Conservation (phyloP, 2,797 vertebrate genomes). For the Rachycentron canadum region DNA sequence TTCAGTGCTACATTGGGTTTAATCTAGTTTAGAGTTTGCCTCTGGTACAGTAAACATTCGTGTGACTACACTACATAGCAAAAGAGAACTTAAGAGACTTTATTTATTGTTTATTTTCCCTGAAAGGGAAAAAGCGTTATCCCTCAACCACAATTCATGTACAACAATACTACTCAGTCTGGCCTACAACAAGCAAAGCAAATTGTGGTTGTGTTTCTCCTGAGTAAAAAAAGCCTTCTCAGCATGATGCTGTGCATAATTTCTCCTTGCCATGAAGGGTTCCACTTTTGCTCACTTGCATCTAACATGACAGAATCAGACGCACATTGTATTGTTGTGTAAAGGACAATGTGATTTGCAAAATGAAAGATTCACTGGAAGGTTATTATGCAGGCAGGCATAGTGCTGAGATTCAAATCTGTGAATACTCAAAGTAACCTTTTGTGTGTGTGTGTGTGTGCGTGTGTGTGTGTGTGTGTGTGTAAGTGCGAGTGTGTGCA, state of each 20-base stretch:
- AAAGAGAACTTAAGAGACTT: slow-evolving; percentile 42
- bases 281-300: slow-evolving; percentile 56
- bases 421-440: slow-evolving; percentile 52
- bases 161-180: slow-evolving; percentile 30
- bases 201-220: slow-evolving; percentile 49
- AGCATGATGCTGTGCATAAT: slow-evolving; percentile 39
- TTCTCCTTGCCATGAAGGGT: slow-evolving; percentile 27
- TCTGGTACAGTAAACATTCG: slow-evolving; percentile 48
- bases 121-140: slow-evolving; percentile 37
- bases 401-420: slow-evolving; percentile 52
- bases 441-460: slow-evolving; percentile 27
- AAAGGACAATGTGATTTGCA: slow-evolving; percentile 27
- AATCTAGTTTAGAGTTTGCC: slow-evolving; percentile 23
- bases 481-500: slow-evolving; percentile 34
- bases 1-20: slow-evolving; percentile 43
- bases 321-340: slow-evolving; percentile 22
- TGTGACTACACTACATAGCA: slow-evolving; percentile 30
- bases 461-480: slow-evolving; percentile 28
- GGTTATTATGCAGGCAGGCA: slow-evolving; percentile 48
- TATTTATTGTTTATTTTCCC: slow-evolving; percentile 71
- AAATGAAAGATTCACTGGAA: slow-evolving; percentile 35
- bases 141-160: slow-evolving; percentile 37
- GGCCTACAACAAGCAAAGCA: slow-evolving; percentile 42
- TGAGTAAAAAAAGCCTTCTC: slow-evolving; percentile 54
- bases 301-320: slow-evolving; percentile 42